Evolutionary conservation across 2,113 vertebrate species (phyloP).

Genomic region (Ceyx melanurus): DNA sequence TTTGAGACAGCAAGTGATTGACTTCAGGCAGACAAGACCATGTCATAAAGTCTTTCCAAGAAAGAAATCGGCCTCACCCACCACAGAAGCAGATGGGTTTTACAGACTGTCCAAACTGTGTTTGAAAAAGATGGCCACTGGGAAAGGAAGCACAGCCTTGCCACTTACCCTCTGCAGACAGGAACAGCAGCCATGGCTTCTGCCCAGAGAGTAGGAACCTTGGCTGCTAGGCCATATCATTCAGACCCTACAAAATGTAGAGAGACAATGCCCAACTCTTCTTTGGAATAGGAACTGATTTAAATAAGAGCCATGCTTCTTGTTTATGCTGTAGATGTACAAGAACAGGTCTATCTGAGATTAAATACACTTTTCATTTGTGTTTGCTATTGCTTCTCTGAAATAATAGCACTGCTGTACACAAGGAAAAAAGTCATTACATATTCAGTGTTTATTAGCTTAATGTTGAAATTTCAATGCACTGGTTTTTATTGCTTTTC

Average conservation of each 20-base stretch:
- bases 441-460: not conserved
- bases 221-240: not conserved
- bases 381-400: not conserved
- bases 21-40: not conserved
- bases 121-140: not conserved
- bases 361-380: not conserved
- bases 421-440: not conserved
- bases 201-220: not conserved
- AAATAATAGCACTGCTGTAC: not conserved
- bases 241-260: not conserved
- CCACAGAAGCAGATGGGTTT: not conserved
- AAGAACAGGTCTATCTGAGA: not conserved
- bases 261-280: not conserved
- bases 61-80: not conserved
- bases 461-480: not conserved
- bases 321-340: not conserved
- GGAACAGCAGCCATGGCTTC: not conserved
- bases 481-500: not conserved
- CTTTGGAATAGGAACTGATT: not conserved
- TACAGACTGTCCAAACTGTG: not conserved
- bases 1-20: not conserved
- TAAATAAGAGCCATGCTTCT: not conserved
- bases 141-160: not conserved
- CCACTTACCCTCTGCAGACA: not conserved
- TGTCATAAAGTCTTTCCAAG: not conserved